Conservation (phyloP, 2,113 vertebrate species). For the Monopterus albus region DNA sequence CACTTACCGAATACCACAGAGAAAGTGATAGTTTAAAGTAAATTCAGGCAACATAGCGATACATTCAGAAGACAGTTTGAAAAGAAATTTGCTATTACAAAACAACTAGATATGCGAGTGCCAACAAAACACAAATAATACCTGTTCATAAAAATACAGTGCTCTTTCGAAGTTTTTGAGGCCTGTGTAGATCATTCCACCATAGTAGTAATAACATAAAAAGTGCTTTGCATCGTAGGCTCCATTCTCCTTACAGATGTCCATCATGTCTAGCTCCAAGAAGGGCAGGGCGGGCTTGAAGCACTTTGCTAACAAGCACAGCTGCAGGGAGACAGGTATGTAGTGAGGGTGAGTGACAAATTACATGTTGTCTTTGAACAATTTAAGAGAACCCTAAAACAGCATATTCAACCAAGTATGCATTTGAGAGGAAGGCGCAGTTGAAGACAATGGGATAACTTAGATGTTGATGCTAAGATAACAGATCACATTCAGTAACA, state of each 20-base stretch:
- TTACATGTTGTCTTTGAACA: slow-evolving; percentile 10
- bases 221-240: slow-evolving; percentile 99
- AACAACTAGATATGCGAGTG: background rate
- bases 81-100: background rate
- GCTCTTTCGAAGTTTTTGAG: slow-evolving; percentile 99
- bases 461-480: background rate
- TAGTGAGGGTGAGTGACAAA: background rate
- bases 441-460: background rate
- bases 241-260: slow-evolving; percentile 99
- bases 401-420: background rate
- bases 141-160: slow-evolving; percentile 99
- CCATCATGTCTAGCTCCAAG: slow-evolving; percentile 99
- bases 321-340: slow-evolving; percentile 73
- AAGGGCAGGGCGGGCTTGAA: slow-evolving; percentile 98
- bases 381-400: background rate
- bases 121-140: slow-evolving; percentile 51
- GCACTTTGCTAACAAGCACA: slow-evolving; percentile 99
- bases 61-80: background rate
- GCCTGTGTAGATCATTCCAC: slow-evolving; percentile 99
- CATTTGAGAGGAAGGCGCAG: background rate
- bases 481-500: background rate
- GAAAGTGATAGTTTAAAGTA: background rate
- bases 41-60: background rate
- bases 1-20: background rate
- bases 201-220: slow-evolving; percentile 99